These are phyloP conservation scores for Sebastolobus alascanus DNA, from an alignment of 2,797 vertebrate genomes.

Conservation along the genomic window DNA sequence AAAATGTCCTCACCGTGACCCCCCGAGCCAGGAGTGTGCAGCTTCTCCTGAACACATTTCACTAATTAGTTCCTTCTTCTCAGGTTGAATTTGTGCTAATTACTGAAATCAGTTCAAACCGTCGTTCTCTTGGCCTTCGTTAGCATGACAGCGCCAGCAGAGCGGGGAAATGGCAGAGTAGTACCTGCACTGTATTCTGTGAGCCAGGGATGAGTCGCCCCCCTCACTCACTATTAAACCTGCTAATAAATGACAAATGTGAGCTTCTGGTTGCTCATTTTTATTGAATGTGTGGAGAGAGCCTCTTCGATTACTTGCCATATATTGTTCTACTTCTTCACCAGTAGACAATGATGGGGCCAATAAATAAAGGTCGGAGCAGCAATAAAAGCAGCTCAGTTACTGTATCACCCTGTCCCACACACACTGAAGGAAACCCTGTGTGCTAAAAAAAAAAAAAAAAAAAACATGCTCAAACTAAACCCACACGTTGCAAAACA, in stretches of 20 bases:
- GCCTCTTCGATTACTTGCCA: slow-evolving; percentile 20
- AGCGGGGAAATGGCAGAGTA: background rate
- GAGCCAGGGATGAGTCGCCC: slow-evolving; percentile 3
- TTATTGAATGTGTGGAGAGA: slow-evolving; percentile 25
- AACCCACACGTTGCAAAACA: slow-evolving; percentile 12
- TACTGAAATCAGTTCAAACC: slow-evolving; percentile 3
- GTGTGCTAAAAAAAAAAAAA: background rate
- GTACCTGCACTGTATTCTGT: background rate
- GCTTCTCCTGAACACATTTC: slow-evolving; percentile 32
- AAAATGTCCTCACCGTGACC: too few relatives aligned
- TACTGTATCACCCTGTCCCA: slow-evolving; percentile 13
- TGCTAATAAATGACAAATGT: slow-evolving; percentile 42
- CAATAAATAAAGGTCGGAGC: slow-evolving; percentile 43
- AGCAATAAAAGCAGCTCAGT: slow-evolving; percentile 28
- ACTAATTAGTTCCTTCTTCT: slow-evolving; percentile 13
- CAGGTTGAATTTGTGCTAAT: slow-evolving; percentile 19
- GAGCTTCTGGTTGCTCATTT: slow-evolving; percentile 22
- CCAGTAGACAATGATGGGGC: slow-evolving; percentile 16
- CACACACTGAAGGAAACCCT: background rate
- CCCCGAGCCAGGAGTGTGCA: background rate
- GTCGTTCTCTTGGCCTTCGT: background rate
- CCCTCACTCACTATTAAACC: slow-evolving; percentile 22
- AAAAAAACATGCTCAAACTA: background rate
- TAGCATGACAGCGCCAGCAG: background rate
- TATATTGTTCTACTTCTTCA: slow-evolving; percentile 26